These are phyloP conservation scores for Percina caprodes DNA, from an alignment of 2,113 vertebrate genomes.

Conservation along the genomic window DNA sequence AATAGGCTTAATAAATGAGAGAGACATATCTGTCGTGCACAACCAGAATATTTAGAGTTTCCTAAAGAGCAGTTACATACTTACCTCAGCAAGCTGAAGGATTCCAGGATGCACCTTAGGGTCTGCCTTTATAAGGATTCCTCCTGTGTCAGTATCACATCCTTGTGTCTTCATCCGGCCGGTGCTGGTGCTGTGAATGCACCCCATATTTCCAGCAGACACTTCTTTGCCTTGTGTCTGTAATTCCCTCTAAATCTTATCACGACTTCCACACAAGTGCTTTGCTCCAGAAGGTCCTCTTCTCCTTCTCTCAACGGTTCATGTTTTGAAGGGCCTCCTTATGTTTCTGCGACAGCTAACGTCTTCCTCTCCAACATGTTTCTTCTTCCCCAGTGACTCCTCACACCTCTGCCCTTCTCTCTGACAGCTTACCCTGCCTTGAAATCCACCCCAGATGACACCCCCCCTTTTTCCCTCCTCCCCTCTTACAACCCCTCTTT, in stretches of 20 bases:
- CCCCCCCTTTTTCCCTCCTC: constrained; percentile 8
- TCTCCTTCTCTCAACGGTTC: constrained; percentile 40
- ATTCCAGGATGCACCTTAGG: constrained; percentile 66
- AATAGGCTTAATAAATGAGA: not conserved
- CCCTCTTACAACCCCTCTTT: constrained; percentile 60
- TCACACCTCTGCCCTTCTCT: constrained; percentile 55
- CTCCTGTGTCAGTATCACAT: constrained; percentile 40
- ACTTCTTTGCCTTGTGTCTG: not conserved
- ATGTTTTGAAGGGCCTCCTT: constrained; percentile 33
- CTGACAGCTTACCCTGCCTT: constrained; percentile 52
- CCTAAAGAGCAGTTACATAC: not conserved
- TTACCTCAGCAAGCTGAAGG: constrained; percentile 75
- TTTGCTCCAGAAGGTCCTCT: constrained; percentile 12
- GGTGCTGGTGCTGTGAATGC: constrained; percentile 68
- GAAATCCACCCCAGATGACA: constrained; percentile 60
- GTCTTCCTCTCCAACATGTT: constrained; percentile 48
- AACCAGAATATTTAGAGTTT: not conserved
- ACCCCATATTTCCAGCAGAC: constrained; percentile 76
- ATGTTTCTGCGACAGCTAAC: constrained; percentile 20
- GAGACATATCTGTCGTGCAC: not conserved
- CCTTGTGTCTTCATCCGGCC: constrained; percentile 43
- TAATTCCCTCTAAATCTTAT: not conserved
- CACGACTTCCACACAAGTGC: not conserved
- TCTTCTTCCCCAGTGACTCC: constrained; percentile 37
- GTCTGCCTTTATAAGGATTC: constrained; percentile 36